phyloP scores from a whole-genome alignment of 2,797 vertebrate genomes.

The Discoglossus pictus region DNA sequence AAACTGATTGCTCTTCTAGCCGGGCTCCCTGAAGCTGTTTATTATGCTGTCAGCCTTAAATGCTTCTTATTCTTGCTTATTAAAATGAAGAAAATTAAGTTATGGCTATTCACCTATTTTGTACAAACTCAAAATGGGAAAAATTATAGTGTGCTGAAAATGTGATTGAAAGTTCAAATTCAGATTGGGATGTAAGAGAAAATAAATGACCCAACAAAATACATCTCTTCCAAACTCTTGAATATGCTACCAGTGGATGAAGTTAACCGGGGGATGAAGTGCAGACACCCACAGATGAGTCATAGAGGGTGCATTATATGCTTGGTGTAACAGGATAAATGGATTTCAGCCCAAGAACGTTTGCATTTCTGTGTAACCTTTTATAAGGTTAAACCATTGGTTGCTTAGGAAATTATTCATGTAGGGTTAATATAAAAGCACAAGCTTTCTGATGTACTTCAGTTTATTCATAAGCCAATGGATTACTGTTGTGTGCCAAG shows the following conservation, averaged over 20 bases:
- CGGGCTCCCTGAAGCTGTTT: conserved; percentile 44
- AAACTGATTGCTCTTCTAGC: conserved; percentile 47
- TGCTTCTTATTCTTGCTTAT: conserved; percentile 39
- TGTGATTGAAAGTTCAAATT: conserved; percentile 9
- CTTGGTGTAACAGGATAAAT: too few species aligned
- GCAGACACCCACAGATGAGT: conserved; percentile 2
- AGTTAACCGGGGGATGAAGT: conserved; percentile 13
- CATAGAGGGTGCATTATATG: conserved; percentile 2
- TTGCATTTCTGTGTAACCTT: too few species aligned
- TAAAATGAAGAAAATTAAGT: conserved; percentile 38
- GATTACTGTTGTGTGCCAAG: too few species aligned
- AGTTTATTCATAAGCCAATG: too few species aligned
- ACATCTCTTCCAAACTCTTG: neutral
- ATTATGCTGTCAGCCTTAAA: conserved; percentile 50
- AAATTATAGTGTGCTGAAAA: neutral
- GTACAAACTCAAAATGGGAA: conserved; percentile 8
- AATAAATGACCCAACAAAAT: conserved; percentile 9
- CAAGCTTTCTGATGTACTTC: too few species aligned
- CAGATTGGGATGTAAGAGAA: conserved; percentile 2
- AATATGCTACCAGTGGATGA: conserved; percentile 9
- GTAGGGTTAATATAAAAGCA: too few species aligned
- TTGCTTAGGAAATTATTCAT: too few species aligned
- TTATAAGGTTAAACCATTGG: too few species aligned
- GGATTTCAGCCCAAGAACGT: too few species aligned
- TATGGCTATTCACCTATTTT: conserved; percentile 25